Percentiles rank a stretch among this genome's conserved stretches.
phyloP scores from a whole-genome alignment of 1,140 invertebrate species.

The Eulimnadia texana region DNA sequence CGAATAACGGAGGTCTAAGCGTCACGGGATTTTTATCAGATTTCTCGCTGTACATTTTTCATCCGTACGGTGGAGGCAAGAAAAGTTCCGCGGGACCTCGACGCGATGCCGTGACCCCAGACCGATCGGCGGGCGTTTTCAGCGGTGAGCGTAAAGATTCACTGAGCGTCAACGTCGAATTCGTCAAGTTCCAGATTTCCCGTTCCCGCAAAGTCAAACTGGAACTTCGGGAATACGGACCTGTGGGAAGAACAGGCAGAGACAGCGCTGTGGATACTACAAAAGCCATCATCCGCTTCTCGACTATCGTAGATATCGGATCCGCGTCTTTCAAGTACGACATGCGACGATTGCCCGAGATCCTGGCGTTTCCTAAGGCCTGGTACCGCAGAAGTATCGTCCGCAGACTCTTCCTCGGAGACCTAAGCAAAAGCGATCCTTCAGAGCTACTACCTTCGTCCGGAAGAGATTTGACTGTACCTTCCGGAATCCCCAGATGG shows the following conservation, averaged over 20 bases:
- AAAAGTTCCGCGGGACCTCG: slow-evolving; percentile 31
- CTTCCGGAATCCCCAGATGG: not conserved
- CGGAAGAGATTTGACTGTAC: not conserved
- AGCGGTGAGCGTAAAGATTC: slow-evolving; percentile 89
- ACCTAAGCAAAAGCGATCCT: slow-evolving; percentile 40
- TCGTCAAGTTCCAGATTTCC: slow-evolving; percentile 89
- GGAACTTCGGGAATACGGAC: slow-evolving; percentile 35
- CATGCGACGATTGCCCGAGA: slow-evolving; percentile 92
- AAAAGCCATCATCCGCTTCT: slow-evolving; percentile 73
- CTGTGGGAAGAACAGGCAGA: slow-evolving; percentile 18
- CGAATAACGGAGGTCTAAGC: slow-evolving; percentile 70
- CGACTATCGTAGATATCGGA: slow-evolving; percentile 87
- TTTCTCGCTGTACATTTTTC: slow-evolving; percentile 94
- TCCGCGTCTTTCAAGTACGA: slow-evolving; percentile 98
- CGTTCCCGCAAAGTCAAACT: slow-evolving; percentile 70
- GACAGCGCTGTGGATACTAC: slow-evolving; percentile 27
- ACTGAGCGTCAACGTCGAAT: slow-evolving; percentile 88
- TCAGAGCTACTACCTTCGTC: not conserved
- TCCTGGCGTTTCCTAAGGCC: slow-evolving; percentile 92
- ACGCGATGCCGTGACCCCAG: slow-evolving; percentile 30
- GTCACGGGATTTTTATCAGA: slow-evolving; percentile 88
- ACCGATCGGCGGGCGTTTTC: slow-evolving; percentile 27
- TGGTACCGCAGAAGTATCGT: slow-evolving; percentile 93
- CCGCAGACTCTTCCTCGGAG: slow-evolving; percentile 79
- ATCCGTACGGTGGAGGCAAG: slow-evolving; percentile 85